Percentiles rank a stretch among this genome's conserved stretches.
These are phyloP conservation scores for Podotricha telesiphe DNA, from an alignment of 2,888 invertebrate genomes.

Conservation along the genomic window DNA sequence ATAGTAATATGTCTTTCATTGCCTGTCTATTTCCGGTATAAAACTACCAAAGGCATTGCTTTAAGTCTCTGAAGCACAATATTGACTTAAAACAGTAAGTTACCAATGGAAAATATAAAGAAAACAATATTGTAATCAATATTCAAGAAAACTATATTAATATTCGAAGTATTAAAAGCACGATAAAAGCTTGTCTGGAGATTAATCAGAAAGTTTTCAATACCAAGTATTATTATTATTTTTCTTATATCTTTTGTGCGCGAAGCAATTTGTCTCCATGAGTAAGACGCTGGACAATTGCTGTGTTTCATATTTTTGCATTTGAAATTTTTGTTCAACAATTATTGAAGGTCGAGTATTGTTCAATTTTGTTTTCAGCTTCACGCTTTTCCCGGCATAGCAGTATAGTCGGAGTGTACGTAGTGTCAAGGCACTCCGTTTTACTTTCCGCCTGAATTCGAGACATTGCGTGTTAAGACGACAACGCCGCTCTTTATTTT, in stretches of 20 bases:
- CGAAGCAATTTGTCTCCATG: conserved; percentile 38
- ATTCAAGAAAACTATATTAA: not conserved
- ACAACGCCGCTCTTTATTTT: no score
- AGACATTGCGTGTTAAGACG: no score
- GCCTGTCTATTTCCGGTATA: no score
- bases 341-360: not conserved
- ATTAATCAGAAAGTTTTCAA: conserved; percentile 39
- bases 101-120: no score
- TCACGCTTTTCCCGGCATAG: no score
- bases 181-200: conserved; percentile 25
- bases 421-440: no score
- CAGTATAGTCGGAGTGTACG: no score
- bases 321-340: conserved; percentile 7
- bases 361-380: not conserved
- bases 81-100: no score
- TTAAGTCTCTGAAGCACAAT: no score
- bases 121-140: conserved; percentile 10
- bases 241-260: conserved; percentile 37
- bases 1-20: no score
- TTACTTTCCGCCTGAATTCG: no score
- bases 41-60: no score
- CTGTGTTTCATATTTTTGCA: conserved; percentile 21
- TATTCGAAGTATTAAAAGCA: conserved; percentile 15
- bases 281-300: conserved; percentile 26
- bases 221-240: conserved; percentile 18